phyloP scores from a whole-genome alignment of 2,888 invertebrate species.

The Pristionchus exspectatus region DNA sequence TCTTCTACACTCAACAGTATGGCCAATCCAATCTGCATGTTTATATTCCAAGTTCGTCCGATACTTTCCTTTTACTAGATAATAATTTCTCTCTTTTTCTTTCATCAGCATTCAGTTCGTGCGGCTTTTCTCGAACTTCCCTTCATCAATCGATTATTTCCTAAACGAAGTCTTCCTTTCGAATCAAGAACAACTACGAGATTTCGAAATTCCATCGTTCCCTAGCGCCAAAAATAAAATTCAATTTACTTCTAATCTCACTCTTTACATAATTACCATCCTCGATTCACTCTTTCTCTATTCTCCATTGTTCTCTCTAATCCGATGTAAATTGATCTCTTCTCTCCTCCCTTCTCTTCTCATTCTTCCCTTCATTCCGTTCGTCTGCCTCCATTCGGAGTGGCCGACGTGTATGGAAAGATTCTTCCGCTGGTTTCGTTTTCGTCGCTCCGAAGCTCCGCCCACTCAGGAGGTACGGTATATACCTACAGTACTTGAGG shows the following conservation, averaged over 20 bases:
- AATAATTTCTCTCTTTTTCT: background rate
- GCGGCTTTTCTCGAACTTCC: background rate
- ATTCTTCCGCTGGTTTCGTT: background rate
- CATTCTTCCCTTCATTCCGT: background rate
- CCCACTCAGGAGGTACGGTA: conserved; percentile 5
- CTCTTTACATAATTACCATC: too few species aligned
- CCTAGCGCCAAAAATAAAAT: background rate
- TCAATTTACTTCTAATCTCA: background rate
- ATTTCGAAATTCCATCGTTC: background rate
- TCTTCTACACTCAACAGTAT: background rate
- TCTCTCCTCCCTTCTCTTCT: background rate
- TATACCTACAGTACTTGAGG: too few species aligned
- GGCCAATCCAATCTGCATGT: conserved; percentile 40
- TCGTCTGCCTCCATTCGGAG: background rate
- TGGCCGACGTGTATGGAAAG: conserved; percentile 22
- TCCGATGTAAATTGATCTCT: background rate
- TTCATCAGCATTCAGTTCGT: background rate
- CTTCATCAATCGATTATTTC: background rate
- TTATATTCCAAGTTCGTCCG: background rate
- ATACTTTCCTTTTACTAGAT: background rate
- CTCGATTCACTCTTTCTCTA: too few species aligned
- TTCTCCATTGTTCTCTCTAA: background rate
- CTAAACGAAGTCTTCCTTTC: background rate
- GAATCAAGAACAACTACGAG: background rate
- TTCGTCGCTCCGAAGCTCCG: conserved; percentile 17